Evolutionary conservation across 2,797 vertebrate genomes (phyloP), one percentile per base, ranked within the genome.

Genomic region (Sebastes trivittatus): DNA sequence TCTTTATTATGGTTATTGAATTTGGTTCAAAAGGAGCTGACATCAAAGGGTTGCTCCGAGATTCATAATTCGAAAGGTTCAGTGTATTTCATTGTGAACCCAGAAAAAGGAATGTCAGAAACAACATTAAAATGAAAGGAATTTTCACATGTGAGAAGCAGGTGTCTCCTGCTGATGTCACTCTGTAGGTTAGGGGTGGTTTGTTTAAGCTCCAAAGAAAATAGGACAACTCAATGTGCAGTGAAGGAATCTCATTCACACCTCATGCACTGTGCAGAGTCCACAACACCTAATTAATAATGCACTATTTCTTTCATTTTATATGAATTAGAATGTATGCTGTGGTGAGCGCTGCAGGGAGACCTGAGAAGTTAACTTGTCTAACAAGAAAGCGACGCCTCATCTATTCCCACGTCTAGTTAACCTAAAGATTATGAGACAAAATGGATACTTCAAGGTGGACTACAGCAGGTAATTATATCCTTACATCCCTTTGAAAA

Each of bases 1-100:
- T 95, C 93, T 94, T 89, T 93, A 95, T 94, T 95, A 94, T 91
- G 90, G 90, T 95, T 95, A 95, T 95, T 95, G 94, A 94, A 95
- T 95, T 94, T 90, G 91, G 94, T 95, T 95, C 93, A 95, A 95
- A 96, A 95, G 94, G 88, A 94, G 88, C 93, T 83, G 91, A 93
- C 95, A 93, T 96, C 95, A 96, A 96, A 96, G 93, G 88, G 77
- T 73, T 80, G 84, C 86, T 87, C 86, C 38, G 80, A 94, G 93
- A 95, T 94, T 93, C 93, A 94, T 91, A 93, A 95, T 94, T 93
- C 81, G 84, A 87, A 80, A 89, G 87, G 89, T 93, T 92, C 89
- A 85, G 80, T 88, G 89, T 90, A 83, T 93, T 94, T 91, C 90
- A 94, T 93, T 94, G 91, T 92, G 87, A 82, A 85, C 74, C 80